phyloP scores from a whole-genome alignment of 2,797 vertebrate genomes.

The Arnoldichthys spilopterus region DNA sequence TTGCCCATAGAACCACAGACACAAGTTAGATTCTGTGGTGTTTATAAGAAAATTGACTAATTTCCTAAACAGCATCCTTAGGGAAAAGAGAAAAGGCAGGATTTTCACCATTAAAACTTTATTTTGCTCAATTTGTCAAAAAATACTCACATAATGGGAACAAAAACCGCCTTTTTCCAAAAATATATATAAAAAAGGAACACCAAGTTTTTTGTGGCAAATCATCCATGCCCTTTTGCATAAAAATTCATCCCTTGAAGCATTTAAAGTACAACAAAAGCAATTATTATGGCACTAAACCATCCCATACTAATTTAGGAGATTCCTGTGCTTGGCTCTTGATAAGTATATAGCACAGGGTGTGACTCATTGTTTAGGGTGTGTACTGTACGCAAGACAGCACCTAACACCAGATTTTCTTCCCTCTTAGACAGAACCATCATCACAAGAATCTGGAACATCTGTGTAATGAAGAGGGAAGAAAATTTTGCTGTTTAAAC shows the following conservation, averaged over 20 bases:
- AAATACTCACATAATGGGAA: too few relatives aligned
- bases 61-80: too few relatives aligned
- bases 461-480: too few relatives aligned
- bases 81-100: too few relatives aligned
- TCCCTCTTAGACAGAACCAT: slow-evolving; percentile 19
- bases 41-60: too few relatives aligned
- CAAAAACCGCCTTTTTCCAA: too few relatives aligned
- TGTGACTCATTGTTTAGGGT: slow-evolving; percentile 20
- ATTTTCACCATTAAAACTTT: too few relatives aligned
- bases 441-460: slow-evolving; percentile 11
- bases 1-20: too few relatives aligned
- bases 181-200: too few relatives aligned
- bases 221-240: background rate
- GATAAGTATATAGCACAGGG: background rate
- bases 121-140: too few relatives aligned
- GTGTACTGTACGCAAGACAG: slow-evolving; percentile 6
- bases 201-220: background rate
- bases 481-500: too few relatives aligned
- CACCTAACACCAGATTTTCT: slow-evolving; percentile 21
- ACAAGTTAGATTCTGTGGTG: too few relatives aligned
- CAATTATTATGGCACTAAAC: slow-evolving; percentile 20
- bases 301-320: slow-evolving; percentile 6
- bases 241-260: background rate
- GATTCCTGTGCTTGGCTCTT: slow-evolving; percentile 25
- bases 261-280: background rate